These are phyloP conservation scores for Sinocyclocheilus anshuiensis DNA, from an alignment of 2,113 vertebrate species.

Conservation along the genomic window DNA sequence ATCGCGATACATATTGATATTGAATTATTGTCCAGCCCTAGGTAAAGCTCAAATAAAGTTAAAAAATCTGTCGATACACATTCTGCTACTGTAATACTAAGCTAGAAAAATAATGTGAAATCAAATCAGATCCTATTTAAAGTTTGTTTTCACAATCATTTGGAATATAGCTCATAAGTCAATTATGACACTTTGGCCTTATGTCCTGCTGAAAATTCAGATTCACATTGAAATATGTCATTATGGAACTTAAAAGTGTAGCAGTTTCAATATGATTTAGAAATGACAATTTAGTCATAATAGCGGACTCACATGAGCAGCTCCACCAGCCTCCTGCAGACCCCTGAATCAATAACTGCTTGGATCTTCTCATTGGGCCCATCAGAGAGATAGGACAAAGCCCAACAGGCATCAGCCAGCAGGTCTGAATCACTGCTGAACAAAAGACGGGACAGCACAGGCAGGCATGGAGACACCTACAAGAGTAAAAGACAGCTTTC, in stretches of 20 bases:
- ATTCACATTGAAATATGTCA: not conserved
- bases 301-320: conserved; percentile 90
- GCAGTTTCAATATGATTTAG: not conserved
- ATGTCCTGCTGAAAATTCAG: not conserved
- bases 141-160: no score
- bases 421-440: conserved; percentile 97
- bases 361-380: conserved; percentile 99
- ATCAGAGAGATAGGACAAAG: conserved; percentile 95
- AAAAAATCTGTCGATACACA: no score
- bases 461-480: conserved; percentile 95
- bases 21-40: no score
- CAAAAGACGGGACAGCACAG: conserved; percentile 91
- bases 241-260: not conserved
- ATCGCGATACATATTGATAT: no score
- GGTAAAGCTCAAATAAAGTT: no score
- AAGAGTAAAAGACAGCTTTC: conserved; percentile 26
- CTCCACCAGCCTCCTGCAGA: conserved; percentile 94
- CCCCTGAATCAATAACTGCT: conserved; percentile 96
- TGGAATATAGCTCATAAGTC: no score
- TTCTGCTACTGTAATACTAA: no score
- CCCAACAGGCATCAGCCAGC: conserved; percentile 97
- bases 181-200: not conserved
- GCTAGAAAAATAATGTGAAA: no score
- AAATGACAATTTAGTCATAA: not conserved
- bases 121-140: no score